Evolutionary conservation across 1,140 invertebrate species (phyloP), one percentile per base, ranked within the genome.

Genomic region (Drosophila ironensis): DNA sequence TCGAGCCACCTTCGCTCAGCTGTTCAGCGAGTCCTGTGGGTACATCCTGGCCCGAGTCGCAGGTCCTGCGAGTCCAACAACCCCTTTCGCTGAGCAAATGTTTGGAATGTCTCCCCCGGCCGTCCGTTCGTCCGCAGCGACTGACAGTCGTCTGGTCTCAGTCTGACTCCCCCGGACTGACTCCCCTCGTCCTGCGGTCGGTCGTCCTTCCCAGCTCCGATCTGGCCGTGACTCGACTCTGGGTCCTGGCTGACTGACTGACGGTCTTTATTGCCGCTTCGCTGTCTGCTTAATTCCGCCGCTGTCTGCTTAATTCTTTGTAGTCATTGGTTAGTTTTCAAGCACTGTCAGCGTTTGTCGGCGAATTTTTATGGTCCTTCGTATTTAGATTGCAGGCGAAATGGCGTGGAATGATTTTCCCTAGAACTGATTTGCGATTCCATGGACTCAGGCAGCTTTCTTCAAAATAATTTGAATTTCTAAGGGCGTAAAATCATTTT

Each of bases 51-150:
- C 40, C 16, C 51, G 52, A 72, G n/a, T n/a, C n/a, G n/a, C n/a
- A n/a, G 61, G 28, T 69, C 74, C 68, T 52, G 40, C 25, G 46
- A 80, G 77, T 84, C 74, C 78, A 82, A 82, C 78, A 82, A 82
- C 78, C 78, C 78, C 80, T 82, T 77, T 68, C 30, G 17, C 35
- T 41, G 30, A 47, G 52, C 51, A 66, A 66, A 66, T 69, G 53
- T 61, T 52, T 69, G 46, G 38, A 48, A 72, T 50, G 53, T 47
- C 35, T 35, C 16, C 38, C 40, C n/a, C n/a, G n/a, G n/a, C n/a
- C 59, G 35, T 30, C 71, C 53, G 66, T 27, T 60, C 40, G 51
- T 14, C 48, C 41, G 51, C 54, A 72, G 72, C 38, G 28, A 30
- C 30, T 33, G 30, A n/a, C 56, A 41, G 57, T 59, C 56, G 78